Percentiles rank a stretch among this genome's conserved stretches.
These are phyloP conservation scores for Mormyrops attenuatus DNA, from an alignment of 2,797 vertebrate species.

Conservation along the genomic window DNA sequence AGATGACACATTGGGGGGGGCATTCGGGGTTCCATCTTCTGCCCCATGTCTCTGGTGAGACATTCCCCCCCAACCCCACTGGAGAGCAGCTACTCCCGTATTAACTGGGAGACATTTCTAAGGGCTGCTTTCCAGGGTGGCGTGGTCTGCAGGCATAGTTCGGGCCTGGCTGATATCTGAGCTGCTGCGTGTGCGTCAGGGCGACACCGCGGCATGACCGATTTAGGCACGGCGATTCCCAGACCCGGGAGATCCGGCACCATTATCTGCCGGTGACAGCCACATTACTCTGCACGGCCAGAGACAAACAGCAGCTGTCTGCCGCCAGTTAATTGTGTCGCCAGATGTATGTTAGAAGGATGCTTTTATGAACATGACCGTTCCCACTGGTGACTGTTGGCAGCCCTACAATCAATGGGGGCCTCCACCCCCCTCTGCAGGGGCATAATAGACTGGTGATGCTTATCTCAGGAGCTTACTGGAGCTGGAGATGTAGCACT, in stretches of 20 bases:
- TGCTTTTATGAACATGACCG: conserved; percentile 76
- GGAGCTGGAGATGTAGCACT: background rate
- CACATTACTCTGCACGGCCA: conserved; percentile 90
- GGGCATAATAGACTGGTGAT: background rate
- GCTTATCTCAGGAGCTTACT: background rate
- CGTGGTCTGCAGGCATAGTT: conserved; percentile 54
- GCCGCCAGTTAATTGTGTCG: conserved; percentile 92
- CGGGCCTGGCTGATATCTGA: conserved; percentile 55
- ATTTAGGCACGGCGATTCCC: conserved; percentile 64
- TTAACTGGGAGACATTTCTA: background rate
- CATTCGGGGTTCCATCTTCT: background rate
- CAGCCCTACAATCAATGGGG: conserved; percentile 46
- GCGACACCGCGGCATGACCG: conserved; percentile 57
- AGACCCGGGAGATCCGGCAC: conserved; percentile 68
- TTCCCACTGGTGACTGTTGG: conserved; percentile 69
- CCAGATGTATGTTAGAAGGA: conserved; percentile 78
- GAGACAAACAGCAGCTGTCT: conserved; percentile 99
- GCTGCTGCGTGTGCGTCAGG: conserved; percentile 63
- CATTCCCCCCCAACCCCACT: background rate
- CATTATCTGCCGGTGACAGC: conserved; percentile 95
- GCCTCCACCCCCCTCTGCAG: background rate
- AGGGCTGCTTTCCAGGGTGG: conserved; percentile 21
- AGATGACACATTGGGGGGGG: background rate
- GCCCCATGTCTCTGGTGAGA: background rate
- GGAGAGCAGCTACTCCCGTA: background rate